Evolutionary conservation across 2,797 vertebrate genomes (phyloP).

Genomic region (Gila robusta): DNA sequence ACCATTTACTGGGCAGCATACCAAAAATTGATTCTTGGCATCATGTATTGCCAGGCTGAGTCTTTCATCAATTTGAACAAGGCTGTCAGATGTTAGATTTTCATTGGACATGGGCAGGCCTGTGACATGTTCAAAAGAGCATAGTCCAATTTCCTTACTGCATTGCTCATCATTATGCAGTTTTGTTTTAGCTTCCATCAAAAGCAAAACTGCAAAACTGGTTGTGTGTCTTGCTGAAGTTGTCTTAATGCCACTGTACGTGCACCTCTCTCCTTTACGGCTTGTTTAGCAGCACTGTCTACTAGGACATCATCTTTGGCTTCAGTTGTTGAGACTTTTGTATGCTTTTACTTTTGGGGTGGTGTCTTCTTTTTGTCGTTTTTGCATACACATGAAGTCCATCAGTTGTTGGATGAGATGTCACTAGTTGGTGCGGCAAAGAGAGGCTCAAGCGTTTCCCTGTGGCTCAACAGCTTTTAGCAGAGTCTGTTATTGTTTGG

Average conservation of each 20-base stretch:
- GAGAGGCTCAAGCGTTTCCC: background rate
- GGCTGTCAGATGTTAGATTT: background rate
- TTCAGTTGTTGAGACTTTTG: background rate
- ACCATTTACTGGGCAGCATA: too few species aligned
- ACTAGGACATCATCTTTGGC: background rate
- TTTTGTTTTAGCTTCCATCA: background rate
- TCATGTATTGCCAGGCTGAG: background rate
- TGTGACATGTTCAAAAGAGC: background rate
- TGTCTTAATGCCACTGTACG: background rate
- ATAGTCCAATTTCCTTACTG: background rate
- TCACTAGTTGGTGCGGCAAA: background rate
- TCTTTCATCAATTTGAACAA: background rate
- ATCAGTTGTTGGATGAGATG: background rate
- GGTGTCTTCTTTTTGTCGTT: too few species aligned
- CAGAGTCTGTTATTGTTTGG: background rate
- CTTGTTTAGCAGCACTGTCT: background rate
- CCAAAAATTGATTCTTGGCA: background rate
- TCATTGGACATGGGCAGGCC: background rate
- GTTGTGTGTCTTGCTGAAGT: too few species aligned
- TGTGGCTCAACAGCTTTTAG: background rate
- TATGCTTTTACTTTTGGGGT: too few species aligned
- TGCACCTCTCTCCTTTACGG: background rate
- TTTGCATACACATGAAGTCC: too few species aligned
- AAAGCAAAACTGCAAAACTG: too few species aligned
- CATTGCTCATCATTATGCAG: background rate